Base-by-base conservation (phyloP, 2,888 invertebrate species). In the Drosophila lacicola region DNA sequence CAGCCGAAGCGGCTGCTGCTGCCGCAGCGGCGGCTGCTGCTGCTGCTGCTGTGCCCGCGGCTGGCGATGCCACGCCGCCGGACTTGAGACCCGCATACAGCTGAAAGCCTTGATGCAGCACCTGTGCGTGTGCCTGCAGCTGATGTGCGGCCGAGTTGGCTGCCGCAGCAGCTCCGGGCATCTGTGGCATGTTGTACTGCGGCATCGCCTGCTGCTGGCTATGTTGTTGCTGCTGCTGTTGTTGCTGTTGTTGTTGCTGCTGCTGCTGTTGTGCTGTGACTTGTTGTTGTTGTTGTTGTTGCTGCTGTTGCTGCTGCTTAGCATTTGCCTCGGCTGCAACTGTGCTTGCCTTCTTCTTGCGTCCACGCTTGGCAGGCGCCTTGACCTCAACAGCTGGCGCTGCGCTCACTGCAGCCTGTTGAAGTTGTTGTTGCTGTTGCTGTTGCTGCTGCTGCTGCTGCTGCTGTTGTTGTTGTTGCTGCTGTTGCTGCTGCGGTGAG, bases 61-160 rank as follows among this genome's bases (percentile, higher is more conserved):
- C 67, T 4, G 91, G 83, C 5, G 91, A 85, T 6, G 88, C 88
- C 1, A 91, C 91, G 4, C 90, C 90, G 4, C 91, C 90, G 0
- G 92, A 93, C 75, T 94, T 94, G 14, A 94, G 87, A 6, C 94
- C 94, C 1, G 94, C 93, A 81, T 95, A 95, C 13, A 94, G 93
- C 78, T 95, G 95, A 89, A 94, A 95, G 77, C 94, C 94, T 88
- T 91, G 92, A 71, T 91, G 90, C 66, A 91, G 79, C 9, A 89
- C 90, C 66, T 91, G 82, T 13, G 91, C 90, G 60, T 91, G 91
- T 8, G 90, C 87, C 17, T 90, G 90, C 41, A 89, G 53, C 57
- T 90, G 90, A 37, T 85, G 78, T 6, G 86, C 82, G 0, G 85
- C 78, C 1, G 80, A 73, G 4, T 78, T 74, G 4, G 88, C 71